These are phyloP conservation scores for Sisor rabdophorus DNA, from an alignment of 2,113 vertebrate genomes.

Conservation along the genomic window DNA sequence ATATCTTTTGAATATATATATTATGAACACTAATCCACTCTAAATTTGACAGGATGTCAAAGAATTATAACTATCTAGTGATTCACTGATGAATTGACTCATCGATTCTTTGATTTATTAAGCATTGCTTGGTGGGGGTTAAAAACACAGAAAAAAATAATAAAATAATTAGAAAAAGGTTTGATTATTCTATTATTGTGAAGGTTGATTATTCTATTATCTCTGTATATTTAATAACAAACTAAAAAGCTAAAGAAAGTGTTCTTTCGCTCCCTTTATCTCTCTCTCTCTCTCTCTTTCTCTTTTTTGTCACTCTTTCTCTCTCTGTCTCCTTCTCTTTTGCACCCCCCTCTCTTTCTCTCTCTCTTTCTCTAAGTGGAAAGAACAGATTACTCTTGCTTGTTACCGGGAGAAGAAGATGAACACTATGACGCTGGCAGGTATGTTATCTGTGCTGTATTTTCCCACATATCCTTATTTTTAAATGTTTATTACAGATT, in stretches of 20 bases:
- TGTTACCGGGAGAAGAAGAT: background rate
- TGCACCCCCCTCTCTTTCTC: too few relatives aligned
- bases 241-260: background rate
- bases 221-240: too few relatives aligned
- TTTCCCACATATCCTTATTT: background rate
- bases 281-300: constrained; percentile 19
- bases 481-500: background rate
- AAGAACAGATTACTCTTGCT: constrained; percentile 4
- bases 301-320: background rate
- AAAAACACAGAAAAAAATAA: background rate
- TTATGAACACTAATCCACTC: too few relatives aligned
- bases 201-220: too few relatives aligned
- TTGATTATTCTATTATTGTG: background rate
- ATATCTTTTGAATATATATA: too few relatives aligned
- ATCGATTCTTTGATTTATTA: background rate
- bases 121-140: background rate
- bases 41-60: too few relatives aligned
- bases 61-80: background rate
- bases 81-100: background rate
- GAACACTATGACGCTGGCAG: constrained; percentile 74
- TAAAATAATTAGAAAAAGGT: background rate
- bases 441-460: constrained; percentile 51
- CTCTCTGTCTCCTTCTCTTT: too few relatives aligned
- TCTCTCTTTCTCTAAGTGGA: too few relatives aligned
- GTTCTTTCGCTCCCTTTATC: background rate